phyloP scores from a whole-genome alignment of 2,888 invertebrate genomes.

The Leuctra nigra region DNA sequence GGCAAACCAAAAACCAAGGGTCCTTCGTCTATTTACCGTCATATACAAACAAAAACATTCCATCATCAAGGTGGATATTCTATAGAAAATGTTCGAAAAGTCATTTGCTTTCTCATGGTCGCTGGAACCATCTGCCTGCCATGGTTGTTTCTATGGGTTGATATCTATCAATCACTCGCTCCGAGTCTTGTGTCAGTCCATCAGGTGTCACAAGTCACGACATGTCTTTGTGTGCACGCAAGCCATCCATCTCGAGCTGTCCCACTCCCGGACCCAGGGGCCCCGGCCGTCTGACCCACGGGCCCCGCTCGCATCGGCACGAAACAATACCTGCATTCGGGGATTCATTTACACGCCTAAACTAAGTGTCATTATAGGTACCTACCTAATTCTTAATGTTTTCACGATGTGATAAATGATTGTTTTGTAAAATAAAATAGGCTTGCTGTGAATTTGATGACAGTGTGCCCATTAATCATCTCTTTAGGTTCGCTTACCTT shows the following conservation, averaged over 20 bases:
- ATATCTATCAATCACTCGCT: constrained; percentile 25
- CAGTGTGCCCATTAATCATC: too few relatives aligned
- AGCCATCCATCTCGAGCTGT: constrained; percentile 25
- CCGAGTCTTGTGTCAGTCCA: constrained; percentile 18
- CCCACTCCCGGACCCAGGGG: constrained; percentile 6
- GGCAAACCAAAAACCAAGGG: too few relatives aligned
- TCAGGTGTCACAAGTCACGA: constrained; percentile 24
- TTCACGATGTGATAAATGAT: too few relatives aligned
- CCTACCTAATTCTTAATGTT: too few relatives aligned
- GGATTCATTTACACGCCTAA: too few relatives aligned
- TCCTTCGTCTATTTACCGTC: background rate
- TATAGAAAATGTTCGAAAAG: constrained; percentile 11
- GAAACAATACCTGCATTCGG: too few relatives aligned
- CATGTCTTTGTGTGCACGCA: constrained; percentile 23
- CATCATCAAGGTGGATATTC: constrained; percentile 8
- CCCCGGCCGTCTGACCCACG: background rate
- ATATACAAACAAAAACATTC: constrained; percentile 14
- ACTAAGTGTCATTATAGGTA: too few relatives aligned
- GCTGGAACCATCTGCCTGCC: constrained; percentile 1
- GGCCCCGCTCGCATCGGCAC: background rate
- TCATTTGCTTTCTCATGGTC: constrained; percentile 17
- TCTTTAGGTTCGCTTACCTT: too few relatives aligned
- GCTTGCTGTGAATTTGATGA: too few relatives aligned
- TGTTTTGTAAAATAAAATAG: too few relatives aligned
- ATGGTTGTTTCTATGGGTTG: constrained; percentile 19